Base-by-base conservation (phyloP, 2,113 vertebrate genomes). In the Siniperca knerii region DNA sequence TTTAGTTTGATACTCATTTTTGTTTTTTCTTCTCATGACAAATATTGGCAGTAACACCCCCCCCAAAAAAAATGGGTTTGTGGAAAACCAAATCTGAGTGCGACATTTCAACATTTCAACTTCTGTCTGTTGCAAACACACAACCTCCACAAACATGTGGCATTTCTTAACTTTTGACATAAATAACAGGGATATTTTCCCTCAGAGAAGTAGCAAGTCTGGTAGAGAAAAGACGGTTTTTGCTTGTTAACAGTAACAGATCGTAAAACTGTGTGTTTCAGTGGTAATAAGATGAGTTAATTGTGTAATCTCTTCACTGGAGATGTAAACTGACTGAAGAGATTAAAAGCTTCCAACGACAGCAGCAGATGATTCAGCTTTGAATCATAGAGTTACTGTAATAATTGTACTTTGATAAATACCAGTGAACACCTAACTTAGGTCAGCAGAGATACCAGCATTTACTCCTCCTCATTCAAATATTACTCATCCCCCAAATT, bases 121-220 rank as follows among this genome's bases (percentile, higher is more conserved):
- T 83, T 76, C 50, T 35, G 67, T 62, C 82, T 73, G 82, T 42
- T 69, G 79, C 64, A 78, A 77, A 80, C 50, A 12, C 62, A 74
- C 57, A 54, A 52, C 54, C 76, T 81, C 21, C 25, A 58, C 76
- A 83, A 76, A 79, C 78, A 81, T 33, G 73, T 55, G 58, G 69
- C 40, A 54, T 80, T 89, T 85, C 78, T 82, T 75, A 81, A 81
- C 79, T 58, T 68, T 62, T 44, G 40, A 77, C 77, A 70, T 46
- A 40, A 79, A 75, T 54, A 66, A 69, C 21, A 74, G 67, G 7
- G 40, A 50, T 77, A 37, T 44, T 81, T 80, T 72, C 52, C 12
- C 62, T 77, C 16, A 20, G 10, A 74, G 48, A 50, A 66, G 35
- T 21, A 70, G 44, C 25, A 58, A 13, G 40, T 60, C 50, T 48